phyloP scores from a whole-genome alignment of 2,797 vertebrate species.

The Luscinia luscinia region DNA sequence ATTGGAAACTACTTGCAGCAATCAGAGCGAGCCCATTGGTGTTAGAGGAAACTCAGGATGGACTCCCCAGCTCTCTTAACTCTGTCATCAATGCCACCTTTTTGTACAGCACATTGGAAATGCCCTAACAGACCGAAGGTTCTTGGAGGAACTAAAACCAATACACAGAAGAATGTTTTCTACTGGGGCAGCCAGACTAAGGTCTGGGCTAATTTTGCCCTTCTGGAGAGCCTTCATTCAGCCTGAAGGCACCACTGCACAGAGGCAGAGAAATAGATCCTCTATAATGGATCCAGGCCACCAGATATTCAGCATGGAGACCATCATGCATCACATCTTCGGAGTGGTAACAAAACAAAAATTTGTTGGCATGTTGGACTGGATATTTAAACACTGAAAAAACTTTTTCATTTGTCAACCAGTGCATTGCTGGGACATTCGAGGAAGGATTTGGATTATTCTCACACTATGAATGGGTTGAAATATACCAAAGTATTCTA shows the following conservation, averaged over 20 bases:
- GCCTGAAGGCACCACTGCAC: neutral
- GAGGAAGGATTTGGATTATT: neutral
- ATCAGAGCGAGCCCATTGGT: neutral
- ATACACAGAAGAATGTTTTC: neutral
- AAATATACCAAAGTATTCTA: neutral
- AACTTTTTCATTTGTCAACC: neutral
- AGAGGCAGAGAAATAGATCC: neutral
- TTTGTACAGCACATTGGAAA: neutral
- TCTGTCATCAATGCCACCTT: neutral
- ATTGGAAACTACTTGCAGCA: neutral
- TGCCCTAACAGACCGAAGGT: neutral
- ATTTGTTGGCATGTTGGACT: neutral
- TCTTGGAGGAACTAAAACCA: neutral
- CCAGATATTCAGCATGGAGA: neutral
- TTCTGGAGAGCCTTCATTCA: neutral
- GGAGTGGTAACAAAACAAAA: neutral
- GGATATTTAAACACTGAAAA: neutral
- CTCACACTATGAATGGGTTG: neutral
- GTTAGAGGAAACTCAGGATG: neutral
- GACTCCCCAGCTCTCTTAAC: neutral
- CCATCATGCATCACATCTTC: neutral
- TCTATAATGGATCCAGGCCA: neutral
- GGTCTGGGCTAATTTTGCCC: neutral
- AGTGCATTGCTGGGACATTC: fast-evolving
- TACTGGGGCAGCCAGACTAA: neutral